Base-by-base conservation (phyloP, 2,888 invertebrate species). In the Lissocephala sabroskyi region DNA sequence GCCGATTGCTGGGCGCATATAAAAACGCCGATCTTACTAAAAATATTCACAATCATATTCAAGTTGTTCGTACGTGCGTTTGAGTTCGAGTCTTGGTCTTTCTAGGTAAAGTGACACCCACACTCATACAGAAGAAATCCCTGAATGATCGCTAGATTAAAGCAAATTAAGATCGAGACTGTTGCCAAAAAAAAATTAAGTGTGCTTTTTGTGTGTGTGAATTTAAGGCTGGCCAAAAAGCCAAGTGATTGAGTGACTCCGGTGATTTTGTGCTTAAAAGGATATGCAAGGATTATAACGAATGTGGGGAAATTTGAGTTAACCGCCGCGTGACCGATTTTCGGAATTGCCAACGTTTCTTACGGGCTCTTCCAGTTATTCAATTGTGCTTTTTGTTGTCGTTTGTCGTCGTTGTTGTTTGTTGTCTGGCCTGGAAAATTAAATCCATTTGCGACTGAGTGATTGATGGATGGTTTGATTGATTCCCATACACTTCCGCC, bases 41-140 rank as follows among this genome's bases (percentile, higher is more conserved):
- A 65, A 74, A 66, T 77, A 65, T 66, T 70, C 70, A 74, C 76
- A 73, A 73, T 68, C 70, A 76, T 73, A 73, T 68, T 58, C 61
- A 68, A 76, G 73, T 66, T 52, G 61, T 59, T 45, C 74, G 74
- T 65, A 59, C 70, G 75, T 52, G 67, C 61, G 73, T 60, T 56
- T 56, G 59, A 53, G 49, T 56, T 46, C 23, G 19, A 36, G 41
- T 47, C 42, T 41, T n/a, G n/a, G n/a, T n/a, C n/a, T 11, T 35
- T 33, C 45, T 45, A 43, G 45, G 41, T 36, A 43, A 43, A 50
- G 47, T 50, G 55, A 55, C 45, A 55, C 49, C 41, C 14, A 30
- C 29, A 14, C 1, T 10, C 32, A 44, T 6, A 32, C 30, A n/a
- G n/a, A n/a, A n/a, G n/a, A n/a, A n/a, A n/a, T n/a, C n/a, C n/a